Base-by-base conservation (phyloP, 2,113 vertebrate genomes). In the Ibidorhyncha struthersii region DNA sequence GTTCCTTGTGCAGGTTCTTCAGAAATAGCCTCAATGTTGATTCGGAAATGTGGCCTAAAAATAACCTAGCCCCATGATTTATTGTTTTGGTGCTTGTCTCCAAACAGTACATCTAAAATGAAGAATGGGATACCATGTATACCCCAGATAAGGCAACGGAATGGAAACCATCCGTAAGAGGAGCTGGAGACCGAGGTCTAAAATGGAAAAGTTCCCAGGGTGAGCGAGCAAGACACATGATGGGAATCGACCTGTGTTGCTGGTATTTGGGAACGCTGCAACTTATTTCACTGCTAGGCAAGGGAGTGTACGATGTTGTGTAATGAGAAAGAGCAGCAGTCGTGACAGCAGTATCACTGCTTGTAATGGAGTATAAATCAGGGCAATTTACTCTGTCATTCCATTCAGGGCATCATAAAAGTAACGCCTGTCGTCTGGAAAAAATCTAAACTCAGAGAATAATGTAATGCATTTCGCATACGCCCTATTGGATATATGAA, bases 1-100 rank as follows among this genome's bases (percentile, higher is more conserved):
- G 93, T 97, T 98, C 98, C 98, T 98, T 98, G 97, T 98, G 96
- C 96, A 98, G 97, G 98, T 98, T 98, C 96, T 96, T 98, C 93
- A 96, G 93, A 97, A 97, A 95, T 96, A 95, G 86, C 94, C 91
- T 82, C 71, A 90, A 92, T 73, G 92, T 92, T 83, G 77, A 87
- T 96, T 97, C 87, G 87, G 96, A 97, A 96, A 95, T n/a, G 65
- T 95, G 83, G 93, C 76, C 30, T 96, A 96, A 96, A 97, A 97
- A 97, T 96, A 97, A 96, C 93, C 90, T 89, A 90, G 73, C 15
- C 69, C 66, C 80, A 81, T 98, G 98, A 98, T 97, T 97, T 97
- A 98, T 97, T 96, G 87, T 96, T 96, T 89, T 90, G 95, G 96
- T 95, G 87, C 93, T 93, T 94, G 94, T 97, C 95, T 97, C 93